Base-by-base conservation (phyloP, 2,888 invertebrate species). In the Aphodius sticticus region DNA sequence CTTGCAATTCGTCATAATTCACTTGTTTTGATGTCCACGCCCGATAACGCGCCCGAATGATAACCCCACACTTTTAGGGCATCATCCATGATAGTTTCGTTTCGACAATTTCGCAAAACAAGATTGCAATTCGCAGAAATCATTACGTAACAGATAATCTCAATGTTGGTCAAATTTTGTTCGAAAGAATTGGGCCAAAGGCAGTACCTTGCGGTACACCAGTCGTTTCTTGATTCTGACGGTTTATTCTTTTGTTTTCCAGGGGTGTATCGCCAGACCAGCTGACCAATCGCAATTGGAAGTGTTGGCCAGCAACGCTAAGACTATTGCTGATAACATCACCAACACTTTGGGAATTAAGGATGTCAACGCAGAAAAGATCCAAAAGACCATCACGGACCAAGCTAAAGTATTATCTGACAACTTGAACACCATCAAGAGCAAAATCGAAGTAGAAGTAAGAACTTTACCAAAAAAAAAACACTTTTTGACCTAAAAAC, bases 391-490 rank as follows among this genome's bases (percentile, higher is more conserved):
- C 77, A 76, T 88, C 74, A 85, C 85, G 78, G 83, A 84, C 69
- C 85, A 85, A 80, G 85, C 87, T 69, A 86, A 88, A 82, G 85
- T 83, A n/a, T 80, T 88, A 6, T 85, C 87, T 74, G 84, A 81
- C 76, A 84, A 84, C 78, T 84, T 88, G 75, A 84, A 87, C 72
- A 81, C 76, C 6, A 82, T 86, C 76, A 85, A 86, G 35, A 84
- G 86, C 36, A 84, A 87, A 78, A 81, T 88, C 71, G 86, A 87
- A 79, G 84, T 80, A 35, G 86, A 87, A 82, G 87, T 87, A 83
- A 84, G 83, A 81, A 78, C 26, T 26, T 26, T 26, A 26, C 26
- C 2, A 26, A 70, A 74, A 38, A 72, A 70, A 74, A 38, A 72
- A 70, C 70, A 26, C 71, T 7, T 74, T 76, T 76, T 26, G 0